Evolutionary conservation across 2,888 invertebrate genomes (phyloP).

Genomic region (Acleris sparsana): DNA sequence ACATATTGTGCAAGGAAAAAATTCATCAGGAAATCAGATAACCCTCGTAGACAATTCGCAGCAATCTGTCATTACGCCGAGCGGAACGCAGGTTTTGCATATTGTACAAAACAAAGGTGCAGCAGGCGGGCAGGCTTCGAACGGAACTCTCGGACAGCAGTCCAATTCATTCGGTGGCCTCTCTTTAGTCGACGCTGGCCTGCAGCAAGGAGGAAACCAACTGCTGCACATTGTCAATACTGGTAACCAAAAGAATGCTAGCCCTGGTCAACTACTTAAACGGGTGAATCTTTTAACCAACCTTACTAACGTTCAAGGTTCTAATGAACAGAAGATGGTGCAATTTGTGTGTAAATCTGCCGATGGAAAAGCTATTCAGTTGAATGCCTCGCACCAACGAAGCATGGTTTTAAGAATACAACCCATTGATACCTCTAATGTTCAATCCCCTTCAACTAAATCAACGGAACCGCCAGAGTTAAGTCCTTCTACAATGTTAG

Average conservation of each 20-base stretch:
- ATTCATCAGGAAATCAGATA: constrained; percentile 67
- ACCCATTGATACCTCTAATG: constrained; percentile 67
- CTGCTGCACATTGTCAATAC: constrained; percentile 79
- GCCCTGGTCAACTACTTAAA: constrained; percentile 70
- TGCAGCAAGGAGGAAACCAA: constrained; percentile 76
- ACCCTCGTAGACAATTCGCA: constrained; percentile 71
- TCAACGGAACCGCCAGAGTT: constrained; percentile 59
- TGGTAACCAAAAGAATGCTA: constrained; percentile 66
- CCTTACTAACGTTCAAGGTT: constrained; percentile 73
- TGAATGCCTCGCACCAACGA: constrained; percentile 80
- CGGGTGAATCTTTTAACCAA: constrained; percentile 79
- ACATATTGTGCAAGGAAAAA: constrained; percentile 78
- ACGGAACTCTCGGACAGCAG: constrained; percentile 56
- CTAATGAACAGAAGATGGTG: constrained; percentile 81
- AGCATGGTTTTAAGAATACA: constrained; percentile 79
- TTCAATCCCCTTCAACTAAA: constrained; percentile 53
- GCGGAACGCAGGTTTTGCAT: constrained; percentile 72
- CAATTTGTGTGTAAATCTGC: constrained; percentile 86
- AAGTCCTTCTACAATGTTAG: constrained; percentile 48
- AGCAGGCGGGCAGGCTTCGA: constrained; percentile 49
- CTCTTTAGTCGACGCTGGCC: constrained; percentile 71
- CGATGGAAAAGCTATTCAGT: constrained; percentile 83
- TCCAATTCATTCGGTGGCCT: constrained; percentile 67
- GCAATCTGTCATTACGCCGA: constrained; percentile 68
- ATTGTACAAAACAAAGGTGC: constrained; percentile 74